Evolutionary conservation across 1,140 invertebrate genomes (phyloP).

Genomic region (Sesamia nonagrioides): DNA sequence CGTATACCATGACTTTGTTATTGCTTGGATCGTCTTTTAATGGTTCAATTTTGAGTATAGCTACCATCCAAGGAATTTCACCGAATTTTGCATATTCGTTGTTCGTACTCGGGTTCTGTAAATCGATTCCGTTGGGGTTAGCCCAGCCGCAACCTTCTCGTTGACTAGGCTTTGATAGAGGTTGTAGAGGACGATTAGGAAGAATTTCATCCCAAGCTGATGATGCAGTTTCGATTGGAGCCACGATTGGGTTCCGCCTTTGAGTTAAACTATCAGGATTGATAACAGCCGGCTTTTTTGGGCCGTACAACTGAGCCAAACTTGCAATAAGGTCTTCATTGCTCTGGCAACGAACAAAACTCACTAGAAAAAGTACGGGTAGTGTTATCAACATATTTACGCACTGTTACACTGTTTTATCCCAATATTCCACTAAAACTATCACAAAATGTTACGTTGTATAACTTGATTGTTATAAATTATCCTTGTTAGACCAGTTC

Average conservation of each 20-base stretch:
- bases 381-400: neutral
- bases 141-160: conserved; percentile 10
- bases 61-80: conserved; percentile 17
- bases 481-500: neutral
- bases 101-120: neutral
- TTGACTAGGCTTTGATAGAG: neutral
- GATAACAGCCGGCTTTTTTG: neutral
- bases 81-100: conserved; percentile 1
- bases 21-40: no score
- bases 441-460: no score
- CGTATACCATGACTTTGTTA: conserved; percentile 77
- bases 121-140: neutral
- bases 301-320: neutral
- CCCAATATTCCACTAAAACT: neutral
- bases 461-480: no score
- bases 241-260: neutral
- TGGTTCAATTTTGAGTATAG: neutral
- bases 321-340: neutral
- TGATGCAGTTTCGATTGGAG: neutral
- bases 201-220: neutral
- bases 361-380: neutral
- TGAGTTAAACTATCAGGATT: neutral
- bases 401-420: neutral
- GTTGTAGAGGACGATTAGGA: neutral
- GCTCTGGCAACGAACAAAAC: neutral